phyloP scores from a whole-genome alignment of 2,113 vertebrate genomes.

The Ptyas mucosa region DNA sequence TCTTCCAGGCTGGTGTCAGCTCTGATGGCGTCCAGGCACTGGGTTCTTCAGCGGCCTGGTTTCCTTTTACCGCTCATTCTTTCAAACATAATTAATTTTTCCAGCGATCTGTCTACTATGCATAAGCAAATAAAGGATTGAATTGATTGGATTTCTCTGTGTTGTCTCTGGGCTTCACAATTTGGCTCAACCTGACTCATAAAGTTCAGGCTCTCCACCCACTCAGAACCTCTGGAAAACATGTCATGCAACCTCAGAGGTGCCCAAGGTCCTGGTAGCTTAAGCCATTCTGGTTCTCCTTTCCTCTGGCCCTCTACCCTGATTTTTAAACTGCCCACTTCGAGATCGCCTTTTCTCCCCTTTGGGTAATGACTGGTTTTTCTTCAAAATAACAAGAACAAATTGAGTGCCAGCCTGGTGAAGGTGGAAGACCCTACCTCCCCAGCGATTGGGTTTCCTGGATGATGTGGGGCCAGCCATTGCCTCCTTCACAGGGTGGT shows the following conservation, averaged over 20 bases:
- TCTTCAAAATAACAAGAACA: not conserved
- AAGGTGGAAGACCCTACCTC: not conserved
- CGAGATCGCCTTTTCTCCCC: no score
- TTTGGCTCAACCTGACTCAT: not conserved
- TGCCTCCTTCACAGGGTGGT: no score
- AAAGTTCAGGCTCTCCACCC: not conserved
- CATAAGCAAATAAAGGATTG: not conserved
- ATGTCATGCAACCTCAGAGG: not conserved
- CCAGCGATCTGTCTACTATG: not conserved
- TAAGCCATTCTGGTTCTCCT: not conserved
- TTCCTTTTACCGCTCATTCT: not conserved
- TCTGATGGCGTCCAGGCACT: rapidly evolving
- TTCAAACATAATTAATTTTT: not conserved
- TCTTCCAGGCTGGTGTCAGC: not conserved
- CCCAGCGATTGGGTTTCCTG: no score
- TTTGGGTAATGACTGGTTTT: not conserved
- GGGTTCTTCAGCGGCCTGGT: not conserved
- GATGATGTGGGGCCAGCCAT: not conserved
- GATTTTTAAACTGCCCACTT: not conserved
- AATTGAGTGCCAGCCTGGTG: not conserved
- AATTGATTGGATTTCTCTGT: not conserved
- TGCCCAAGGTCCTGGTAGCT: not conserved
- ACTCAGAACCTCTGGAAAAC: not conserved
- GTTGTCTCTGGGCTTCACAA: not conserved
- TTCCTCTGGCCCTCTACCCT: not conserved